A percentile compares a stretch with the other conserved stretches of the same genome.
phyloP scores from a whole-genome alignment of 2,113 vertebrate genomes.

The Erythrolamprus reginae region DNA sequence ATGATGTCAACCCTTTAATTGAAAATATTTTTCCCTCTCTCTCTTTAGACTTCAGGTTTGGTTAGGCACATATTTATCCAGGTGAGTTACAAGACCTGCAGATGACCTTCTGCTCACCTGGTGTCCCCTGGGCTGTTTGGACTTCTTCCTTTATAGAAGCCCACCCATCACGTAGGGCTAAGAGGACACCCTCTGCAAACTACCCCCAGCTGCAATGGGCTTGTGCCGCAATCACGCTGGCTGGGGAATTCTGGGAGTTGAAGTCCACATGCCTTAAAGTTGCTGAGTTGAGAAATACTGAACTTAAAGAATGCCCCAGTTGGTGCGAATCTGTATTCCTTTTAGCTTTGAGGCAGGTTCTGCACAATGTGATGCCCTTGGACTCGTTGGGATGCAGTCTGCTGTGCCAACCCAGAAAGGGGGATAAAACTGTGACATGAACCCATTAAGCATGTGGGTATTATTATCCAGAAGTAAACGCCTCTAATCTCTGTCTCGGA shows the following conservation, averaged over 20 bases:
- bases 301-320: not conserved
- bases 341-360: not conserved
- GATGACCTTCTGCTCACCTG: not conserved
- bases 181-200: not conserved
- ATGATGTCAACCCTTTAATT: not conserved
- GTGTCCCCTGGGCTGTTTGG: not conserved
- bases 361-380: not conserved
- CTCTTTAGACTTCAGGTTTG: not conserved
- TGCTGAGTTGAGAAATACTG: not conserved
- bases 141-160: not conserved
- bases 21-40: not conserved
- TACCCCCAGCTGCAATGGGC: not conserved
- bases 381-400: not conserved
- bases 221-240: not conserved
- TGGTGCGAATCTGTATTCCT: not conserved
- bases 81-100: not conserved
- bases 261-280: not conserved
- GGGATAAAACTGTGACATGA: not conserved
- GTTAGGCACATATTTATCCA: not conserved
- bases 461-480: not conserved
- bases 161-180: not conserved
- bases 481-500: not conserved
- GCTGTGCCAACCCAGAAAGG: not conserved
- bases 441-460: too few species aligned
- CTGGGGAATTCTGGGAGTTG: not conserved